Base-by-base conservation (phyloP, 2,888 invertebrate genomes). In the Leucophora obtusa region DNA sequence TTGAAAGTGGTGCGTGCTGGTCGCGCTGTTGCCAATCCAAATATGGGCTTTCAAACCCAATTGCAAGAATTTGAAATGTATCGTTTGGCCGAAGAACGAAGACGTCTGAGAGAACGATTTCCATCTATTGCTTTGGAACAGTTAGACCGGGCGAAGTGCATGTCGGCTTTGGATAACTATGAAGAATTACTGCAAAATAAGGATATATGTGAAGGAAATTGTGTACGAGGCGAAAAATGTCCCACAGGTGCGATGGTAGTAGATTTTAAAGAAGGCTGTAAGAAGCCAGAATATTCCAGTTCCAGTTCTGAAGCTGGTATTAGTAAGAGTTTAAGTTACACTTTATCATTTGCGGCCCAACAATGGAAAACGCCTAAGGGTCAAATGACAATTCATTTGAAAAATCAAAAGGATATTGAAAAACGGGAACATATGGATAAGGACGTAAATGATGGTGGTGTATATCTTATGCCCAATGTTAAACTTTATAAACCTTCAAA, bases 31-130 rank as follows among this genome's bases (percentile, higher is more conserved):
- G 98, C 98, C 87, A 98, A 98, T 92, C 98, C 98, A 24, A 98
- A 98, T 91, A 93, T 96, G 81, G 98, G 98, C 86, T 98, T 98
- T 91, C 97, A 98, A 90, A 94, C 95, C 85, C 98, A 98, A 90
- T 92, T 98, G 83, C 96, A 97, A 87, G 96, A 97, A 84, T 98
- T 96, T 87, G 97, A 97, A 90, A 93, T 93, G 72, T 94, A 93
- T 84, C 94, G 94, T 86, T 91, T 97, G 79, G 89, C 93, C 72
- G 97, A 97, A 95, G 97, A 97, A 90, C 92, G 97, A 72, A 93
- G 95, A 79, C 93, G 97, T 62, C 91, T 98, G 79, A 94, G 95
- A 85, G 96, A 96, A 88, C 93, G 96, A 21, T 97, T 94, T 87
- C 96, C 97, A 0, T 95, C 95, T 73, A 91, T 95, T 83, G 95